A percentile compares a stretch with the other conserved stretches of the same genome.
Evolutionary conservation across 1,140 invertebrate species (phyloP).

Genomic region (Dysdera silvatica): DNA sequence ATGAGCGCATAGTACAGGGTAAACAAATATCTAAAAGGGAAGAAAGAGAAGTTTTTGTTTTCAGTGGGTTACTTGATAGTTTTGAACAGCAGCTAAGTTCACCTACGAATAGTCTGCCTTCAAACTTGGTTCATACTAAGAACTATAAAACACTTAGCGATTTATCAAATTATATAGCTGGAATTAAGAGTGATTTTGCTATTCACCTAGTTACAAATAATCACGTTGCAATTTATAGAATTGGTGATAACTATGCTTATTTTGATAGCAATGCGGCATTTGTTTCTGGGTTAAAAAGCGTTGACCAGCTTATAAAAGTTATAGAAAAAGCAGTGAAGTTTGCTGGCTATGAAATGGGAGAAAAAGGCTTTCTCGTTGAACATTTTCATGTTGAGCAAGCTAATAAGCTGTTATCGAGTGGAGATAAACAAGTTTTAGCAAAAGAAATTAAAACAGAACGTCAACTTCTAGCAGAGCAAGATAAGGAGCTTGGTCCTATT

Average conservation of each 20-base stretch:
- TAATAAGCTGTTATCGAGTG: constrained; percentile 9
- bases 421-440: constrained; percentile 15
- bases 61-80: constrained; percentile 12
- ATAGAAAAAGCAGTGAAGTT: no score
- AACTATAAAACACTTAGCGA: constrained; percentile 9
- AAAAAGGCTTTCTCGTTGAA: constrained; percentile 15
- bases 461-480: constrained; percentile 22
- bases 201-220: constrained; percentile 16
- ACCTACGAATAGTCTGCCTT: constrained; percentile 11
- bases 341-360: constrained; percentile 17
- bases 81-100: constrained; percentile 11
- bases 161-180: constrained; percentile 23
- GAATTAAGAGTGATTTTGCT: constrained; percentile 15
- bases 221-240: constrained; percentile 18
- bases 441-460: constrained; percentile 19
- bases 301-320: constrained; percentile 12
- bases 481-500: constrained; percentile 21
- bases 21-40: constrained; percentile 16
- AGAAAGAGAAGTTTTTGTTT: constrained; percentile 22
- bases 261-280: neutral
- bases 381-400: constrained; percentile 16
- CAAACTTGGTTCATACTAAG: constrained; percentile 10
- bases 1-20: constrained; percentile 18
- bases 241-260: neutral
- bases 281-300: constrained; percentile 19